Conservation (phyloP, 2,797 vertebrate genomes). For the Argyrosomus regius region DNA sequence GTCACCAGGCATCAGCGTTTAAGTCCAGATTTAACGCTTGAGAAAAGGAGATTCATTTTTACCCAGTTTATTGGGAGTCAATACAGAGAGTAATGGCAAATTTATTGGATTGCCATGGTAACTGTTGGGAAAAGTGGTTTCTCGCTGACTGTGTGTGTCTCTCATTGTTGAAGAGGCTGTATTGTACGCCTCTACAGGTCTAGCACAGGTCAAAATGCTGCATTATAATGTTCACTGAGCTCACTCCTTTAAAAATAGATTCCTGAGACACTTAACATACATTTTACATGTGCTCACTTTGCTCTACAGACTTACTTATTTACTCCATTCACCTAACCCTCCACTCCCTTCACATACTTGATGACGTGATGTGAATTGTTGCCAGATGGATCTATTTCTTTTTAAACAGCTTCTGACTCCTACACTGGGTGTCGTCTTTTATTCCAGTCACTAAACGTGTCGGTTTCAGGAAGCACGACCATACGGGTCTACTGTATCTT, state of each 20-base stretch:
- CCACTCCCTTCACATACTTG: constrained; percentile 9
- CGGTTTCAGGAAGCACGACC: neutral
- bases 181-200: constrained; percentile 64
- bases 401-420: neutral
- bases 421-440: neutral
- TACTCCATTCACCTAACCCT: constrained; percentile 41
- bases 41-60: constrained; percentile 76
- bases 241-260: constrained; percentile 59
- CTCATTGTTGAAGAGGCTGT: constrained; percentile 61
- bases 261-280: constrained; percentile 60
- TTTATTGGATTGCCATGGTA: constrained; percentile 83
- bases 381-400: constrained; percentile 12
- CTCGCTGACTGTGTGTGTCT: constrained; percentile 53
- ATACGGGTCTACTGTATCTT: neutral
- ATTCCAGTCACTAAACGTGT: neutral
- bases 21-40: constrained; percentile 76
- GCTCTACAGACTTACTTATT: constrained; percentile 50
- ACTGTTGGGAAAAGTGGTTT: constrained; percentile 73
- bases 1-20: constrained; percentile 79
- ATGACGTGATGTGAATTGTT: neutral
- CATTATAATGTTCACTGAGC: constrained; percentile 38
- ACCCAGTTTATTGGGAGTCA: constrained; percentile 77
- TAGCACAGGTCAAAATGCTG: constrained; percentile 55
- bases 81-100: constrained; percentile 69
- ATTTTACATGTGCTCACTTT: constrained; percentile 64